Base-by-base conservation (phyloP, 2,113 vertebrate species). In the Todiramphus saurophagus region DNA sequence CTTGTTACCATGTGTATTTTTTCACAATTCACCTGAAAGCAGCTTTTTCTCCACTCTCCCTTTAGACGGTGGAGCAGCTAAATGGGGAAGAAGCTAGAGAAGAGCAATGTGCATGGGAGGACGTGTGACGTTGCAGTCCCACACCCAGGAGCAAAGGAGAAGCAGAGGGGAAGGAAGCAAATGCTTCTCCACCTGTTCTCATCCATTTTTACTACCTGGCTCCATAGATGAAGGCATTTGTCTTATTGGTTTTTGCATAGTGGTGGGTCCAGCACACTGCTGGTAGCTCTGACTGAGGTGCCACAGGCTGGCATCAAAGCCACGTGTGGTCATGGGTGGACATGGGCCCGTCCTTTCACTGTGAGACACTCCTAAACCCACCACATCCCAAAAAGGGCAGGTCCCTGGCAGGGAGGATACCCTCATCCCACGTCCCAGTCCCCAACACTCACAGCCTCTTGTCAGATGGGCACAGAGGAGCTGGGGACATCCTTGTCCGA, bases 381-480 rank as follows among this genome's bases (percentile, higher is more conserved):
- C 16, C 10, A 39, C 15, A 30, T 24, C 10, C 48, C 72, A 39
- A 85, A 60, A 35, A 0, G 7, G n/a, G 25, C 35, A 89, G 58
- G 77, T 16, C 28, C 21, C 27, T 79, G 21, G 23, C 21, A 48
- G 41, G 25, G 27, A 41, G 15, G 48, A 50, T 16, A 55, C 5
- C 2, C 13, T 11, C 1, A 28, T 39, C 24, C 5, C 24, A 16
- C 0, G 0, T 4, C 4, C 21, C 17, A 10, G 33, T 27, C 31
- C 41, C n/a, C 46, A 67, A 14, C 0, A 0, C 24, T 69, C 43
- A 24, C 4, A 33, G 50, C 16, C 33, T 51, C 27, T 14, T 9
- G 13, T 0, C 7, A 59, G 50, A 53, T 3, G 18, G 41, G 50
- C 28, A n/a, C 60, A 43, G 33, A 60, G 39, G 19, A 60, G 33